Base-by-base conservation (phyloP, 2,888 invertebrate genomes). In the Pimpla rufipes region DNA sequence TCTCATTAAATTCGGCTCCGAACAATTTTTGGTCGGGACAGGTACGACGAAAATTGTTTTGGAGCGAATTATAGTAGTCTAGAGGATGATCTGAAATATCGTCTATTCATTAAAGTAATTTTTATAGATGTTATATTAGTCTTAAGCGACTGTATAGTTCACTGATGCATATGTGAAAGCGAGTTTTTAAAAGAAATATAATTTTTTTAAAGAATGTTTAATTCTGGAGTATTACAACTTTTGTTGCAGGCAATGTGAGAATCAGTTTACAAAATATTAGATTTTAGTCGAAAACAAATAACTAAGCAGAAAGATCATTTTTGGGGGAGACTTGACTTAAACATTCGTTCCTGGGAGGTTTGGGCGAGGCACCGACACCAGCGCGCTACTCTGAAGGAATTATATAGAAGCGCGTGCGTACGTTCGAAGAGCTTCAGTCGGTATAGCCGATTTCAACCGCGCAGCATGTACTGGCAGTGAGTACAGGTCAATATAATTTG, bases 311-410 rank as follows among this genome's bases (percentile, higher is more conserved):
- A 6, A 16, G n/a, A 50, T 35, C 1, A n/a, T 35, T 59, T 57
- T 57, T 11, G 29, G 57, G 57, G 35, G 16, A 16, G 35, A 59
- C n/a, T 7, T 16, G 7, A 59, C 7, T n/a, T 35, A n/a, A n/a
- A n/a, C 2, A 59, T 59, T 59, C 35, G 35, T 35, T 59, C 35
- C 57, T 59, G 16, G 18, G 18, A 18, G 18, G 5, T 59, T 57
- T 45, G 71, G 57, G 71, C 71, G 57, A 40, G 71, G 71, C 71
- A 57, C 23, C 42, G 23, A 55, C 4, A 70, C 55, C 8, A 18
- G 23, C 18, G 70, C 21, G 55, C 70, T 18, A 10, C 42, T 55
- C 11, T 5, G 6, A 18, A n/a, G 18, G 21, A 29, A 71, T n/a
- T 57, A 42, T 10, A 47, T 21, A 42, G 55, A 55, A 42, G 21